phyloP scores from a whole-genome alignment of 2,797 vertebrate species.

The Rhabdomys pumilio region DNA sequence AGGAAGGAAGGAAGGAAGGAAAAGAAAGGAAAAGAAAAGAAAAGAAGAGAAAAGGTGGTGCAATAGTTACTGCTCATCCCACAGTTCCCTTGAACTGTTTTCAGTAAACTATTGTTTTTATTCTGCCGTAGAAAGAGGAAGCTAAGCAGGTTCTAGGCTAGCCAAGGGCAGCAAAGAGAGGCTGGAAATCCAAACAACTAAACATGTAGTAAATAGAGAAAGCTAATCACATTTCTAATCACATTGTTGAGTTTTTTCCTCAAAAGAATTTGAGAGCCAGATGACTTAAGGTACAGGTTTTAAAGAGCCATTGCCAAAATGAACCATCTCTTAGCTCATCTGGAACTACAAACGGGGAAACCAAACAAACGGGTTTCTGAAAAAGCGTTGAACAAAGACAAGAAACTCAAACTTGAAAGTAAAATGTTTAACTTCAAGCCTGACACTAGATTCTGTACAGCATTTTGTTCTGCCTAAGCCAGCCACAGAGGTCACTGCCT shows the following conservation, averaged over 20 bases:
- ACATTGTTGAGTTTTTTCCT: background rate
- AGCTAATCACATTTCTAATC: background rate
- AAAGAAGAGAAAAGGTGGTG: background rate
- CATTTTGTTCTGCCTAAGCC: background rate
- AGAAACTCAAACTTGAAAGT: background rate
- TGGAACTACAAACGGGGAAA: background rate
- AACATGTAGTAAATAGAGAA: background rate
- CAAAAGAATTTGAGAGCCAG: background rate
- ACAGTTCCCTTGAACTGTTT: background rate
- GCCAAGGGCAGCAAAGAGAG: background rate
- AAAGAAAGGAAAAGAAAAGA: background rate
- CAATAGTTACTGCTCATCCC: background rate
- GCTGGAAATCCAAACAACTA: background rate
- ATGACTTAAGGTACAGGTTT: background rate
- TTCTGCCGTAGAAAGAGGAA: background rate
- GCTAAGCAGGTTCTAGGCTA: background rate
- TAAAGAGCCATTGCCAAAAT: background rate
- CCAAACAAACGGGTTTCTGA: conserved; percentile 1
- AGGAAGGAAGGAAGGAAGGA: too few species aligned
- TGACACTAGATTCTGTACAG: background rate
- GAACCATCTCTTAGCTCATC: background rate
- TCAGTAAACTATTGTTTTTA: background rate
- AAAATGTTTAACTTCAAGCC: background rate
- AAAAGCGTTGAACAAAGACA: background rate
- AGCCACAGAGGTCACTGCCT: background rate